These are phyloP conservation scores for Hyalella azteca DNA, from an alignment of 2,888 invertebrate genomes.

Conservation along the genomic window DNA sequence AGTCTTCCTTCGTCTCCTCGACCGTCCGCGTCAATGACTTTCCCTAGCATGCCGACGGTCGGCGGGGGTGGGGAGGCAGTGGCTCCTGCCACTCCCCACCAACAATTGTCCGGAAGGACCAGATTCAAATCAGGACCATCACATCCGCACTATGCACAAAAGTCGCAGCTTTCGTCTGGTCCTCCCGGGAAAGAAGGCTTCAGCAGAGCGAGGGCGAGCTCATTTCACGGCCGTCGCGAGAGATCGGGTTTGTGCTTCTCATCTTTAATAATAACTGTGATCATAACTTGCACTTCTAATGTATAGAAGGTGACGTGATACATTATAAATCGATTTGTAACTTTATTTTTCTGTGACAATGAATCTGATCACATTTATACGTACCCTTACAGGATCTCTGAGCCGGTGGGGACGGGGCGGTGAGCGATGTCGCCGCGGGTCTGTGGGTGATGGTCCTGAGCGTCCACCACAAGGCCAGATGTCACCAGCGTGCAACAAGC, in stretches of 20 bases:
- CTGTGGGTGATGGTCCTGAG: constrained; percentile 3
- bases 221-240: constrained; percentile 47
- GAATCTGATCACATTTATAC: too few species aligned
- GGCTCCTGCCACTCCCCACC: not conserved
- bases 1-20: constrained; percentile 23
- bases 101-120: constrained; percentile 27
- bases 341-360: too few species aligned
- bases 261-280: too few species aligned
- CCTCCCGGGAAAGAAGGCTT: not conserved
- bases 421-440: constrained; percentile 21
- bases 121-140: constrained; percentile 51
- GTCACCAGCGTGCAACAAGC: not conserved
- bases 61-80: not conserved
- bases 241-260: constrained; percentile 22
- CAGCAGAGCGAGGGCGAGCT: constrained; percentile 46
- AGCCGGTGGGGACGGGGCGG: constrained; percentile 13
- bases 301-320: too few species aligned
- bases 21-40: not conserved
- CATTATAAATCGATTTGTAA: too few species aligned
- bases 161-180: not conserved
- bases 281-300: too few species aligned
- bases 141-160: not conserved
- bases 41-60: not conserved
- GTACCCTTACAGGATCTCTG: constrained; percentile 19
- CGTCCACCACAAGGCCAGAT: not conserved